Evolutionary conservation across 2,113 vertebrate genomes (phyloP).

Genomic region (Atractosteus spatula): DNA sequence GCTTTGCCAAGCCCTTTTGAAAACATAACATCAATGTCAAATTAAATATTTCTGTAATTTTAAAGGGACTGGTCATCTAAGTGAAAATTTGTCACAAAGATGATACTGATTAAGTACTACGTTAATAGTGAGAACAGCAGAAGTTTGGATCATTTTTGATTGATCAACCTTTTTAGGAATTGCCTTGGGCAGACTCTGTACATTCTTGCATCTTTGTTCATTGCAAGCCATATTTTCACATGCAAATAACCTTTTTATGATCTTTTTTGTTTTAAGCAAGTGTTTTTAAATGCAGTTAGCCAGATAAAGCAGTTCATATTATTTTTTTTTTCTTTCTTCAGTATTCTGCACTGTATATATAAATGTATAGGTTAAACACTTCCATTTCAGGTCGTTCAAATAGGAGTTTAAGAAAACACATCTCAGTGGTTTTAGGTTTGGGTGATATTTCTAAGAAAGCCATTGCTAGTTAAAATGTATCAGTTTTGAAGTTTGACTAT

Average conservation of each 20-base stretch:
- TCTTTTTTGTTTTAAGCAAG: conserved; percentile 65
- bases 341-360: conserved; percentile 61
- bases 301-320: conserved; percentile 40
- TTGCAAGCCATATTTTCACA: conserved; percentile 61
- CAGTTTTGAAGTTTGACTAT: conserved; percentile 14
- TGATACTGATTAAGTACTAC: conserved; percentile 24
- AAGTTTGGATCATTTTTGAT: conserved; percentile 25
- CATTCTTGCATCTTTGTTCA: conserved; percentile 42
- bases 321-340: conserved; percentile 21
- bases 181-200: conserved; percentile 43
- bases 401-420: conserved; percentile 42
- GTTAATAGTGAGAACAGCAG: background rate
- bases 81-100: conserved; percentile 28
- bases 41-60: conserved; percentile 25
- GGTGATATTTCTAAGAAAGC: conserved; percentile 26
- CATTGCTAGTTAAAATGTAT: conserved; percentile 4
- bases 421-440: conserved; percentile 29
- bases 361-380: conserved; percentile 60
- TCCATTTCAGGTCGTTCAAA: conserved; percentile 49
- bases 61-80: conserved; percentile 40
- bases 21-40: conserved; percentile 20
- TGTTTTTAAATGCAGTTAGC: conserved; percentile 80
- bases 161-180: conserved; percentile 25
- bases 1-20: conserved; percentile 55
- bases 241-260: conserved; percentile 74